Evolutionary conservation across 1,140 invertebrate species (phyloP).

Genomic region (Acyrthosiphon pisum): DNA sequence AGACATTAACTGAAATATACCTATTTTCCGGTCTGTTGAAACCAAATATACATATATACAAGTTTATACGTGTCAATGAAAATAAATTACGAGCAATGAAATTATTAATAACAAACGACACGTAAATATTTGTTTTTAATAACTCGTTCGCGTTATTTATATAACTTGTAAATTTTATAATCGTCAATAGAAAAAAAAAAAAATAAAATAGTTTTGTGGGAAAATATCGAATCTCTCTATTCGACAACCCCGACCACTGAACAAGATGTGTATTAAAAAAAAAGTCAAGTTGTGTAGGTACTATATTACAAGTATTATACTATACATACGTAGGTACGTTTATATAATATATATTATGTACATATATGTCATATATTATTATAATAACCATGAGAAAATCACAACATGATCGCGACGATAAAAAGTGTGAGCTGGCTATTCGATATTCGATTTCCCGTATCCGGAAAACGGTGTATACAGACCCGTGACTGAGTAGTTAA

Average conservation of each 20-base stretch:
- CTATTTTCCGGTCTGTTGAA: not conserved
- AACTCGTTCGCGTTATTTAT: not conserved
- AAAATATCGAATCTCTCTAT: not conserved
- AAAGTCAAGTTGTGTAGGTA: not conserved
- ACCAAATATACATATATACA: not conserved
- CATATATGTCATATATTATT: not conserved
- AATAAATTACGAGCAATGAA: not conserved
- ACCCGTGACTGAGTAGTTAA: not conserved
- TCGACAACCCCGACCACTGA: not conserved
- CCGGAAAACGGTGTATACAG: not conserved
- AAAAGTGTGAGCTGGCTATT: not conserved
- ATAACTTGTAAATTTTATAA: not conserved
- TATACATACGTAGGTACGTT: not conserved
- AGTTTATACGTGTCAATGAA: not conserved
- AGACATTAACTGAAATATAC: constrained; percentile 8
- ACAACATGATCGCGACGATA: not conserved
- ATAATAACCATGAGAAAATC: not conserved
- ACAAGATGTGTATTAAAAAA: not conserved
- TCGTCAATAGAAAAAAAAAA: not conserved
- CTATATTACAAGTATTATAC: not conserved
- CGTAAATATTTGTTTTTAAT: not conserved
- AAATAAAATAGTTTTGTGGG: constrained; percentile 4
- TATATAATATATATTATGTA: not conserved
- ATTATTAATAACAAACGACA: not conserved
- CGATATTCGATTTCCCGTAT: not conserved